A percentile compares a stretch with the other conserved stretches of the same genome.
phyloP scores from a whole-genome alignment of 92 coral and sea anemone species.

The Zoanthus sansibaricus region DNA sequence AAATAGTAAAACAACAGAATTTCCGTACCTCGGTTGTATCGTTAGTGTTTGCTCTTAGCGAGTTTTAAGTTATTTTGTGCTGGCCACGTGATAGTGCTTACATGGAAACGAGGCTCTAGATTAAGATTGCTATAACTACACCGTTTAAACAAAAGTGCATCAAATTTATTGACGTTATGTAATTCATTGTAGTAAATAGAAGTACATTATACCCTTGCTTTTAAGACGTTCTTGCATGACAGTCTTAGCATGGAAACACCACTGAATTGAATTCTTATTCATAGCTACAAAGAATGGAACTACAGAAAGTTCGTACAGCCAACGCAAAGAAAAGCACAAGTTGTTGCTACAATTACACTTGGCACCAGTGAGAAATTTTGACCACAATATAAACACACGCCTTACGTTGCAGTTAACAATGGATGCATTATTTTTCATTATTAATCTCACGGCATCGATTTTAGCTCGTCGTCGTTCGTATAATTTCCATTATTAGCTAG shows the following conservation, averaged over 20 bases:
- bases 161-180: background rate
- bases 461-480: too few species aligned
- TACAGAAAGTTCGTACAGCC: background rate
- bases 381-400: background rate
- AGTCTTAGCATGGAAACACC: too few species aligned
- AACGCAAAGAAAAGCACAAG: conserved; percentile 24
- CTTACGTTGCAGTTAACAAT: conserved; percentile 4
- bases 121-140: background rate
- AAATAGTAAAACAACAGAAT: too few species aligned
- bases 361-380: background rate
- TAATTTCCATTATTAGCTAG: background rate
- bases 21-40: too few species aligned
- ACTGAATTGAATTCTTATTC: too few species aligned
- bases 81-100: background rate
- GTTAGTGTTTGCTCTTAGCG: too few species aligned
- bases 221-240: too few species aligned
- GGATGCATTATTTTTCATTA: background rate
- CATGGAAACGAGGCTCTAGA: conserved; percentile 35
- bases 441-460: background rate
- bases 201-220: background rate
- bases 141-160: conserved; percentile 1
- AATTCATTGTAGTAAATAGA: background rate
- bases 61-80: background rate
- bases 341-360: conserved; percentile 5
- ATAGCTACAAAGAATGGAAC: too few species aligned